Conservation (phyloP, 2,888 invertebrate genomes). For the Tiliacea citrago region DNA sequence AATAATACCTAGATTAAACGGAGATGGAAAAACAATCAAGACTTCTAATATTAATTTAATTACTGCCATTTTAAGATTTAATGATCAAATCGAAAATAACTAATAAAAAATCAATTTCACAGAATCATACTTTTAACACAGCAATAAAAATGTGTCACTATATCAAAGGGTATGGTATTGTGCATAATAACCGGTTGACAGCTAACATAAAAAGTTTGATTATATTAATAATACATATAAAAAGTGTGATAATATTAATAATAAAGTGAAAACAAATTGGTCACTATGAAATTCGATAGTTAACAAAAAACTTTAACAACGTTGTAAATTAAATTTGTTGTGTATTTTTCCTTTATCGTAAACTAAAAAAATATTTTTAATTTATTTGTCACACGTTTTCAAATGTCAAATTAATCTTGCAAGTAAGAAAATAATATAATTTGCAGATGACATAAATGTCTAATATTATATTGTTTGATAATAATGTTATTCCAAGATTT, state of each 20-base stretch:
- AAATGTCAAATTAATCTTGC: constrained; percentile 62
- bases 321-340: constrained; percentile 67
- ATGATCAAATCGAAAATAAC: constrained; percentile 10
- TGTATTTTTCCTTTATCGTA: constrained; percentile 62
- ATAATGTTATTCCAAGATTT: constrained; percentile 39
- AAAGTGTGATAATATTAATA: constrained; percentile 27
- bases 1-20: constrained; percentile 49
- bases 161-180: constrained; percentile 44
- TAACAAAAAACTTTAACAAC: constrained; percentile 45
- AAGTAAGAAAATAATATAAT: constrained; percentile 43
- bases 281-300: constrained; percentile 44
- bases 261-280: constrained; percentile 56
- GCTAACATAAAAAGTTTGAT: constrained; percentile 26
- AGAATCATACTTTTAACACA: constrained; percentile 71
- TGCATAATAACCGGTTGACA: constrained; percentile 14
- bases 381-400: constrained; percentile 49
- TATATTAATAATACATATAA: constrained; percentile 38
- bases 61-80: constrained; percentile 6
- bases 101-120: constrained; percentile 22
- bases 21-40: constrained; percentile 37
- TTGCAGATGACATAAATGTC: constrained; percentile 25
- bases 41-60: constrained; percentile 25
- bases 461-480: constrained; percentile 10
- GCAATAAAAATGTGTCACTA: constrained; percentile 74
- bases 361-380: constrained; percentile 59